Base-by-base conservation (phyloP, 2,888 invertebrate species). In the Hypercompe scribonia region DNA sequence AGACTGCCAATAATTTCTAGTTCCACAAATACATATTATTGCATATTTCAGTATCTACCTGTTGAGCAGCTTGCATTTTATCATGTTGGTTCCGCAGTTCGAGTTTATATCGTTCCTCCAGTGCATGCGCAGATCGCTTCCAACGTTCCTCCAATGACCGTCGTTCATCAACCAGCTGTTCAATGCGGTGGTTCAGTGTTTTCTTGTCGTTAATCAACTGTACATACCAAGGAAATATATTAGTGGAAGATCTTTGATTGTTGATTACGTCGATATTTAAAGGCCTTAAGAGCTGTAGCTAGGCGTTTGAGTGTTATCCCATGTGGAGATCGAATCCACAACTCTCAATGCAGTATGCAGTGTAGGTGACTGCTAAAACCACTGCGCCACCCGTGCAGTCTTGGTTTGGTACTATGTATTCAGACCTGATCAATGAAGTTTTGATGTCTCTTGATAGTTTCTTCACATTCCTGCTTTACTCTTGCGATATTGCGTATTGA, bases 191-290 rank as follows among this genome's bases (percentile, higher is more conserved):
- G 83, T 97, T 97, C 31, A 98, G 88, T 0, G 97, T 96, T 78
- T 97, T 97, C 92, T 98, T 98, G 88, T 98, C 98, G 73, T 97
- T 96, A 77, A 98, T 97, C 67, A 98, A 88, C 96, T 97, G 90
- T 0, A 69, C 10, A 73, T 39, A 58, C 24, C 36, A 34, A 36
- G 13, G 21, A 11, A 64, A 11, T 64, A 34, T 24, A 4, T 28
- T 15, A 2, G 13, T 31, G 1, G 2, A 31, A 2, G 61, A 61
- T 31, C 31, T 61, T n/a, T 54, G 24, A n/a, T 11, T 54, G 50
- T 11, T 3, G 50, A 24, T 24, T 50, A 50, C 24, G 18, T 3
- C 24, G 10, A 50, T 21, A 21, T 46, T 46, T 5, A 46, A 46
- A 46, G 46, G 50, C 24, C 50, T 50, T 50, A 50, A 24, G 24